phyloP scores from a whole-genome alignment of 2,888 invertebrate genomes.

The Pristionchus fissidentatus region DNA sequence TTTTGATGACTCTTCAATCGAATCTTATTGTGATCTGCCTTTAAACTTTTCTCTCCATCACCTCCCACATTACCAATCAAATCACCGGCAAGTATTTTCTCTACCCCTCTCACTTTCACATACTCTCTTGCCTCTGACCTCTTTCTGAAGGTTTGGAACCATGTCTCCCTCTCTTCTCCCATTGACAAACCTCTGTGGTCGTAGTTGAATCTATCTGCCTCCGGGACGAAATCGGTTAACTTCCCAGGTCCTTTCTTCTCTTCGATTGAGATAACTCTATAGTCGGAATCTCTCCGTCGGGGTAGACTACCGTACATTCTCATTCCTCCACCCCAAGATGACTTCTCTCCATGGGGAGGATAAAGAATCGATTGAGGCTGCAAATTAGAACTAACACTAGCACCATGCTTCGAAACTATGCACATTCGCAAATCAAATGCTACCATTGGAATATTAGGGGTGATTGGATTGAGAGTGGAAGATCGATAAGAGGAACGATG shows the following conservation, averaged over 20 bases:
- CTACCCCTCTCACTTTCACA: neutral
- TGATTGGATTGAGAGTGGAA: conserved; percentile 46
- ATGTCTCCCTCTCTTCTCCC: neutral
- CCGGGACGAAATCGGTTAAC: conserved; percentile 72
- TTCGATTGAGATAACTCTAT: conserved; percentile 61
- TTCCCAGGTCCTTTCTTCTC: conserved; percentile 65
- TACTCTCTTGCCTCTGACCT: too few species aligned
- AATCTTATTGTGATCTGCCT: neutral
- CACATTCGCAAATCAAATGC: neutral
- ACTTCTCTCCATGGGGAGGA: neutral
- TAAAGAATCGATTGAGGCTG: neutral
- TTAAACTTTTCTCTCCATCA: neutral
- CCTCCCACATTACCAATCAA: neutral
- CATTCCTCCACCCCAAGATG: neutral
- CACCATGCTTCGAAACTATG: neutral
- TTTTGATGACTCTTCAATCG: neutral
- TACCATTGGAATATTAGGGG: neutral
- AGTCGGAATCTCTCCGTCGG: conserved; percentile 49
- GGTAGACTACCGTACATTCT: conserved; percentile 20
- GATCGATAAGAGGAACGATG: conserved; percentile 44
- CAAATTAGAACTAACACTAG: neutral
- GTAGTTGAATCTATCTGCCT: conserved; percentile 52
- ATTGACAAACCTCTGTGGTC: neutral
- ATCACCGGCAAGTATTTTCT: neutral
- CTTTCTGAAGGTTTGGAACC: too few species aligned